phyloP scores from a whole-genome alignment of 23 tunicate species.

The Styela clava region DNA sequence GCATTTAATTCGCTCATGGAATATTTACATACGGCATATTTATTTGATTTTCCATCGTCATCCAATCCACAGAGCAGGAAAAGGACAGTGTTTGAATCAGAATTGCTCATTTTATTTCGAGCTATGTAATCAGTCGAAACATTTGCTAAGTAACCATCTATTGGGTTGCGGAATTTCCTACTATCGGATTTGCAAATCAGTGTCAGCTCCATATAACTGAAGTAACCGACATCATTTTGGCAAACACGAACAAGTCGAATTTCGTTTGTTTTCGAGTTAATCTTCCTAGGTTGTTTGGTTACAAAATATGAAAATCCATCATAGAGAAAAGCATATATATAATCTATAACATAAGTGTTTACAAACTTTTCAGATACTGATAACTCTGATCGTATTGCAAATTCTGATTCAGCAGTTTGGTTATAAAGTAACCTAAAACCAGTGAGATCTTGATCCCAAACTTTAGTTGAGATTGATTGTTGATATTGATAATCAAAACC shows the following conservation, averaged over 20 bases:
- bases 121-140: conserved; percentile 32
- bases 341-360: conserved; percentile 32
- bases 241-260: conserved; percentile 56
- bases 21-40: conserved; percentile 21
- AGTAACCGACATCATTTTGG: conserved; percentile 46
- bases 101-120: background rate
- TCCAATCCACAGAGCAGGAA: background rate
- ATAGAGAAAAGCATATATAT: conserved; percentile 54
- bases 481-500: conserved; percentile 22
- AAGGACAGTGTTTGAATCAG: background rate
- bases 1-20: conserved; percentile 4
- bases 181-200: conserved; percentile 27
- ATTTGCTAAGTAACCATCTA: conserved; percentile 41
- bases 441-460: conserved; percentile 39
- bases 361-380: conserved; percentile 23
- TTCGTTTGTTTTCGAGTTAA: conserved; percentile 10
- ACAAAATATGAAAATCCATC: conserved; percentile 70
- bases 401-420: background rate
- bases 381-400: conserved; percentile 26
- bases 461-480: conserved; percentile 74
- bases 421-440: conserved; percentile 52
- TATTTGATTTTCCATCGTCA: background rate
- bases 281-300: conserved; percentile 42
- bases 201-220: conserved; percentile 55
- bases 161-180: conserved; percentile 15